Evolutionary conservation across 2,797 vertebrate species (phyloP).

Genomic region (Hyperoplus immaculatus): DNA sequence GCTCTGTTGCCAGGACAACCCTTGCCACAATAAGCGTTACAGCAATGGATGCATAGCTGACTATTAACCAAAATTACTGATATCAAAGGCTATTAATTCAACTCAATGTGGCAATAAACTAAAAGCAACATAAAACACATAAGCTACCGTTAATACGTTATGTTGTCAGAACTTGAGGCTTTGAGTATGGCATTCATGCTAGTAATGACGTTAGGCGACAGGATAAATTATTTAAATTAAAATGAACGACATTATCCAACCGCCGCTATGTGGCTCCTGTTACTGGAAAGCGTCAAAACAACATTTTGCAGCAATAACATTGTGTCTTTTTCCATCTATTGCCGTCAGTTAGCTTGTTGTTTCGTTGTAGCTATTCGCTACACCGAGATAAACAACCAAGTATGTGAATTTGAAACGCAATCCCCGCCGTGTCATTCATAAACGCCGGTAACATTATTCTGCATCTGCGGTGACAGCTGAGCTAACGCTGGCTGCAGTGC

Average conservation of each 20-base stretch:
- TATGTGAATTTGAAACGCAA: not conserved
- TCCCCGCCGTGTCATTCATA: conserved; percentile 37
- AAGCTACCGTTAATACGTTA: not conserved
- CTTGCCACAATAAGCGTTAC: conserved; percentile 28
- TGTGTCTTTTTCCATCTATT: not conserved
- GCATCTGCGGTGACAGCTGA: conserved; percentile 74
- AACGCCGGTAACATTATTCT: conserved; percentile 53
- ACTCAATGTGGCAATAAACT: not conserved
- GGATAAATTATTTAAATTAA: conserved; percentile 26
- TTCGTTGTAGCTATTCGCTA: not conserved
- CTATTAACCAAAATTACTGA: not conserved
- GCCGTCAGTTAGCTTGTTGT: not conserved
- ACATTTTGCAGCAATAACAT: conserved; percentile 15
- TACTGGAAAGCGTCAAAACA: conserved; percentile 17
- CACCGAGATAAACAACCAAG: not conserved
- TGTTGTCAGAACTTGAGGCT: conserved; percentile 7
- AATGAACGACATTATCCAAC: conserved; percentile 15
- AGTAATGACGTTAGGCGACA: conserved; percentile 10
- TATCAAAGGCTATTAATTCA: not conserved
- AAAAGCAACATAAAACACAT: not conserved
- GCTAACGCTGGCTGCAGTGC: conserved; percentile 76
- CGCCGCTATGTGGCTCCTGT: conserved; percentile 2
- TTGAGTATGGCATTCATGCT: not conserved
- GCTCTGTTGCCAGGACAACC: conserved; percentile 60
- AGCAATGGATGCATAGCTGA: conserved; percentile 10